Conservation (phyloP, 2,113 vertebrate genomes). For the Podiceps cristatus region DNA sequence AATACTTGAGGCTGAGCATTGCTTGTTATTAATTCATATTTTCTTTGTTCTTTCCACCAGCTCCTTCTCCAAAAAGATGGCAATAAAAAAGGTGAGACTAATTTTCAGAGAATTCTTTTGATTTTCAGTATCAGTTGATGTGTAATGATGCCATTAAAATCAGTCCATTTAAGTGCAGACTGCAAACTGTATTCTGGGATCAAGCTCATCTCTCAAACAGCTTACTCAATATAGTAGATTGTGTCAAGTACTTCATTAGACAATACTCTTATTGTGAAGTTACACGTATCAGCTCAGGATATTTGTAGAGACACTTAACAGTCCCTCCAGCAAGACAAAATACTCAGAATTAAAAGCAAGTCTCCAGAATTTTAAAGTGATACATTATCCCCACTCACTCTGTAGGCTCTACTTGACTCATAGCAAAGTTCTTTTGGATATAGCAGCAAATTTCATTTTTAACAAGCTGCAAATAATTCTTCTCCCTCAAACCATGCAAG, state of each 20-base stretch:
- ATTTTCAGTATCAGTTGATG: not conserved
- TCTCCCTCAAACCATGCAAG: not conserved
- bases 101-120: not conserved
- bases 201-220: not conserved
- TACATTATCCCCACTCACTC: not conserved
- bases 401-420: not conserved
- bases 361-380: not conserved
- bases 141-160: not conserved
- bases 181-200: not conserved
- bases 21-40: constrained; percentile 9
- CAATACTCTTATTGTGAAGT: not conserved
- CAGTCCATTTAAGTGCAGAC: not conserved
- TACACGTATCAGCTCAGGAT: not conserved
- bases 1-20: not conserved
- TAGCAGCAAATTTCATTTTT: not conserved
- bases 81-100: constrained; percentile 51
- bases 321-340: not conserved
- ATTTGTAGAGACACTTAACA: not conserved
- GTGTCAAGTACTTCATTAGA: not conserved
- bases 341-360: not conserved
- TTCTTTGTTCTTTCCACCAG: constrained; percentile 56
- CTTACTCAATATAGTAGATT: not conserved
- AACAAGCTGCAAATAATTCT: not conserved
- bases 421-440: not conserved
- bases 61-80: not conserved